Base-by-base conservation (phyloP, 2,888 invertebrate genomes). In the Strigamia transsilvanica region DNA sequence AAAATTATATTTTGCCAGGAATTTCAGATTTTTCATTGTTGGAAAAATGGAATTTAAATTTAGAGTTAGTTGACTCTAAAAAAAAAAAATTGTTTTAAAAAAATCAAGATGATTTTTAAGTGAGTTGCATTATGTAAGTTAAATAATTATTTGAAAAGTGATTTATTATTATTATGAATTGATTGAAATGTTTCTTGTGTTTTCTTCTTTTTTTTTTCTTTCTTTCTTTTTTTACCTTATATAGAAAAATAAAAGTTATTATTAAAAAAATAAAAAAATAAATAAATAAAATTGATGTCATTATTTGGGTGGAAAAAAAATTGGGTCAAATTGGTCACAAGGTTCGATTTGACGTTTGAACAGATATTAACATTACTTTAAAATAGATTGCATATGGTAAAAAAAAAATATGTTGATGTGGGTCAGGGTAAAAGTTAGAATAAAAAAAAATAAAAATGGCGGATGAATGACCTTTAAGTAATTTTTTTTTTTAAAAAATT, bases 341-440 rank as follows among this genome's bases (percentile, higher is more conserved):
- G 66, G 66, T 66, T 66, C 66, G 32, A 32, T 66, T 23, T 66
- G 66, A 66, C 27, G 23, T 66, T 66, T 66, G 27, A 23, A 66
- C 66, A 66, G 66, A 66, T 34, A 34, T 66, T 66, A 66, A 32
- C 66, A 38, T 79, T 79, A 34, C 34, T 79, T 79, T 79, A 27
- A 66, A 51, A 66, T 66, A 27, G 27, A 66, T 66, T 66, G 32
- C 66, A 15, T 51, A 51, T 51, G 51, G n/a, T 34, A 34, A 34
- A 51, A 51, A 46, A 23, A 66, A 66, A 66, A 66, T 66, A 32
- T 66, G 32, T 66, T 66, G 66, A 66, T 66, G 27, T 66, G 66
- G 66, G 66, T 66, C 66, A 66, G 23, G 66, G 66, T 66, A 66
- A 66, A 27, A 66, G 21, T 32, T 27, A 66, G 7, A 66, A n/a